Evolutionary conservation across 2,113 vertebrate genomes (phyloP), one percentile per base, ranked within the genome.

Genomic region (Rousettus leschenaultii): DNA sequence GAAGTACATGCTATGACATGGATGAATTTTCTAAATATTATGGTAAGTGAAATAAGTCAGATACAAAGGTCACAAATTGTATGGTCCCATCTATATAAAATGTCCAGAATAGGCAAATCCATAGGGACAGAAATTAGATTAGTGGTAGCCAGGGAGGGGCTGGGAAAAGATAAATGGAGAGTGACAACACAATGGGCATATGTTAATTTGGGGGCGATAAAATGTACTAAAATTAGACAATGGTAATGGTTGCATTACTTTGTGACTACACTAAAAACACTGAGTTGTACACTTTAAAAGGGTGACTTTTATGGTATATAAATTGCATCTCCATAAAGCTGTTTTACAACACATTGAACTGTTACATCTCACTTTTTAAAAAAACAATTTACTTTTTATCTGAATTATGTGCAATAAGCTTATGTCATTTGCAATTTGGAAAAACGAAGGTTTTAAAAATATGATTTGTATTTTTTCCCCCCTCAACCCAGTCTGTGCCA

Each of bases 181-280:
- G 9, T 65, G 45, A 45, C 38, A 40, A 7, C 19, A 51, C 85
- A 33, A 40, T 68, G 15, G 61, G 43, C 55, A 75, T 5, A 22
- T 45, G 3, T 53, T 63, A 68, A 66, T 87, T 77, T 6, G 19
- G 80, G 22, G 28, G 13, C 74, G n/a, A 87, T 61, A 59, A 92
- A 70, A 89, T 63, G 55, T 38, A 61, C 5, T 53, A 91, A 93
- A 66, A 78, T 79, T 84, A 86, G 38, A 63, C 75, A 96, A 43
- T n/a, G 55, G n/a, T 45, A 19, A 86, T 82, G 43, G 16, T 30
- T 77, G 33, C 24, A 74, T 73, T 65, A 68, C 35, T 77, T 35
- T 97, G 15, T 4, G 28, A 84, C 61, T 87, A 96, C 59, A 66
- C 61, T 78, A 83, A 77, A 86, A 91, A 38, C 35, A 94, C 21